Evolutionary conservation across 2,113 vertebrate genomes (phyloP).

Genomic region (Phoxinus phoxinus): DNA sequence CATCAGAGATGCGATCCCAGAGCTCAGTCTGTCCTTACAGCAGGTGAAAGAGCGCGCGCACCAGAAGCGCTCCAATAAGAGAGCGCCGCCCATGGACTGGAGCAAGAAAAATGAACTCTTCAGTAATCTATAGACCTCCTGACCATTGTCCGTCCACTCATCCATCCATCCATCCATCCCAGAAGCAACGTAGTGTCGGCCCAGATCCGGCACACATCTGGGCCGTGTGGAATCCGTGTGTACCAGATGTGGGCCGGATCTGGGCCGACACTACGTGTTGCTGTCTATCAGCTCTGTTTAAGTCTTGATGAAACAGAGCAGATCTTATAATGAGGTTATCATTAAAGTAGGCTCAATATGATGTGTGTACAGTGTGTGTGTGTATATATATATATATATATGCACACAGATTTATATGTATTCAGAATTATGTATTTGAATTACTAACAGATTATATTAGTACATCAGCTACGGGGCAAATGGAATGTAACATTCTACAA

Average conservation of each 20-base stretch:
- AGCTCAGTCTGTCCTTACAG: slow-evolving; percentile 86
- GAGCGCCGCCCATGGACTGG: slow-evolving; percentile 97
- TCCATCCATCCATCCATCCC: background rate
- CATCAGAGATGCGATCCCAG: slow-evolving; percentile 74
- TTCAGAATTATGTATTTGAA: slow-evolving; percentile 62
- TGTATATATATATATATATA: background rate
- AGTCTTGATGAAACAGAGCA: background rate
- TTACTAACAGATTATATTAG: slow-evolving; percentile 66
- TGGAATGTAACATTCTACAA: slow-evolving; percentile 47
- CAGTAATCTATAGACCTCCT: slow-evolving; percentile 85
- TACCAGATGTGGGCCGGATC: too few species aligned
- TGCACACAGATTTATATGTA: slow-evolving; percentile 58
- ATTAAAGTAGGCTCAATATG: background rate
- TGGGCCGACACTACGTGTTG: too few species aligned
- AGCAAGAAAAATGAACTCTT: slow-evolving; percentile 98
- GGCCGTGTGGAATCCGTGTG: too few species aligned
- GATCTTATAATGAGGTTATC: slow-evolving; percentile 18
- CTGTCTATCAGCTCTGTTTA: background rate
- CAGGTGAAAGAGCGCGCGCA: slow-evolving; percentile 91
- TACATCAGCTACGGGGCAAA: slow-evolving; percentile 50
- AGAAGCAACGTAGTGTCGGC: too few species aligned
- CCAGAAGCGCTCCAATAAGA: slow-evolving; percentile 92
- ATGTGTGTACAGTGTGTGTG: slow-evolving; percentile 34
- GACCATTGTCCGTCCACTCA: background rate
- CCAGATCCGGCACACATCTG: too few species aligned